Conservation (phyloP, 1,140 invertebrate species). For the Drosophila miranda region DNA sequence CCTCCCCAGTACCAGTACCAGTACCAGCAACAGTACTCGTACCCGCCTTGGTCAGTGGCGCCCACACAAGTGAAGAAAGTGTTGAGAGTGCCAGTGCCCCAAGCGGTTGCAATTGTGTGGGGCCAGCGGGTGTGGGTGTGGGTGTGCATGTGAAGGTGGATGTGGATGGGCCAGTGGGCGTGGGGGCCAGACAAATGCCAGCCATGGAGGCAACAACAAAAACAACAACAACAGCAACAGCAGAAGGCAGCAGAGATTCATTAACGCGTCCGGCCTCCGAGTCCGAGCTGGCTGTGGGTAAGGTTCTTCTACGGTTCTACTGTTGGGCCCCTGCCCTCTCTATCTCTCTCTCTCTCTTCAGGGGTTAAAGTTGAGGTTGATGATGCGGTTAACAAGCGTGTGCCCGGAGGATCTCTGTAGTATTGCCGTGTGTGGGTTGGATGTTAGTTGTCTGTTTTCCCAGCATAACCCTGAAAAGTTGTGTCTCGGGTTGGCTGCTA, state of each 20-base stretch:
- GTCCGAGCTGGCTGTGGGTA: constrained; percentile 72
- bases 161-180: constrained; percentile 23
- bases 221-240: constrained; percentile 25
- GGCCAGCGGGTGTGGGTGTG: neutral
- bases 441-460: no score
- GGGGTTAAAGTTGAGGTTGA: constrained; percentile 40
- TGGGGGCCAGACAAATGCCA: constrained; percentile 45
- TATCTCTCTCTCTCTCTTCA: neutral
- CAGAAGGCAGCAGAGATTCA: constrained; percentile 60
- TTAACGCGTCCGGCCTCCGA: constrained; percentile 75
- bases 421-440: neutral
- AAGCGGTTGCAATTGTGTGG: constrained; percentile 57
- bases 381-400: constrained; percentile 35
- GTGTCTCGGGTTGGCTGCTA: neutral
- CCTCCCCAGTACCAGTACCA: constrained; percentile 1
- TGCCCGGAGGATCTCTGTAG: neutral
- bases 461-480: neutral
- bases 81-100: constrained; percentile 31
- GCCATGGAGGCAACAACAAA: constrained; percentile 10
- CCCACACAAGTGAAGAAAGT: constrained; percentile 56
- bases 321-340: neutral
- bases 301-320: constrained; percentile 22
- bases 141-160: neutral
- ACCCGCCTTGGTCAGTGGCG: constrained; percentile 20
- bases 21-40: neutral